A percentile compares a stretch with the other conserved stretches of the same genome.
Evolutionary conservation across 2,113 vertebrate species (phyloP).

Genomic region (Recurvirostra avosetta): DNA sequence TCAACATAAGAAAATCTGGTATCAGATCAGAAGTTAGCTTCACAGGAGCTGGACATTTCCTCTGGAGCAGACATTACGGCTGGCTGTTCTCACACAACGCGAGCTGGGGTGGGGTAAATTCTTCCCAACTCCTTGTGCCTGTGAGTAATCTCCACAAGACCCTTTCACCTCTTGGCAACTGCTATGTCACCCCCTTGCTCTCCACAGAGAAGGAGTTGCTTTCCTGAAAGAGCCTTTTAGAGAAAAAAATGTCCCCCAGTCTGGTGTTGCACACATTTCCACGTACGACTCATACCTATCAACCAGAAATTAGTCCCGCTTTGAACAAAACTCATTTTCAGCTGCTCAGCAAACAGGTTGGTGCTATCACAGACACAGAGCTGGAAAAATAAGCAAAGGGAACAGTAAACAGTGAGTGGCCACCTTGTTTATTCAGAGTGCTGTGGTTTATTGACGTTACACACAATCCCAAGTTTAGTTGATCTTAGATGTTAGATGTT

Average conservation of each 20-base stretch:
- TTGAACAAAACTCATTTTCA: neutral
- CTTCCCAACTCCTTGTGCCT: neutral
- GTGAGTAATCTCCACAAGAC: neutral
- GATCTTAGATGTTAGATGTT: neutral
- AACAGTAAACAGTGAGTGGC: slow-evolving; percentile 15
- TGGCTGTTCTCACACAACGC: neutral
- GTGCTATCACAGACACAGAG: neutral
- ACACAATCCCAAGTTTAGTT: slow-evolving; percentile 34
- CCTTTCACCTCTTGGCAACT: neutral
- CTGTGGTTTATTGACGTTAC: slow-evolving; percentile 30
- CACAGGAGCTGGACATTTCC: neutral
- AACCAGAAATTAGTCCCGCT: neutral
- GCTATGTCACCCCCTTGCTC: neutral
- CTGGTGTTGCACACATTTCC: neutral
- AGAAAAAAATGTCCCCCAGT: neutral
- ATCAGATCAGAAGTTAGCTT: neutral
- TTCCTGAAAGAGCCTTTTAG: neutral
- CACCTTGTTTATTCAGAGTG: slow-evolving; percentile 48
- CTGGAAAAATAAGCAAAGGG: slow-evolving; percentile 39
- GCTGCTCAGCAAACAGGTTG: neutral
- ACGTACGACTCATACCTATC: neutral
- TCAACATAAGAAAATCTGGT: neutral
- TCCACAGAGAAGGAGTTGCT: neutral
- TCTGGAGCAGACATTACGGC: neutral
- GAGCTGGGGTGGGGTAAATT: neutral